Evolutionary conservation across 2,888 invertebrate species (phyloP), one percentile per base, ranked within the genome.

Genomic region (Synanthedon myopaeformis): DNA sequence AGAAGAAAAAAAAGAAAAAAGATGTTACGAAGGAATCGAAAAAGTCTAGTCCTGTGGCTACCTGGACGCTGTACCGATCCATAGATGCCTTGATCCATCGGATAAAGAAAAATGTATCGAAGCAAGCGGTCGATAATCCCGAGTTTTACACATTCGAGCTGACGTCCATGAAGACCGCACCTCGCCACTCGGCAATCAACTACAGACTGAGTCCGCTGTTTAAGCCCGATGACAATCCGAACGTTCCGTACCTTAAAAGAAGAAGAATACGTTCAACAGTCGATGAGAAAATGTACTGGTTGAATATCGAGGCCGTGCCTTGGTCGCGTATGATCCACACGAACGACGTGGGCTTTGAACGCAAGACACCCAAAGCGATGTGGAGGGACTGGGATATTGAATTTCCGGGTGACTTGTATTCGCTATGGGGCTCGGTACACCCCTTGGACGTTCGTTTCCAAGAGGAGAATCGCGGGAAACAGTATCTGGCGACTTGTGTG

Each of bases 371-470:
- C 2, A 72, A 66, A 56, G 70, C 82, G 1, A 56, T 84, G 69
- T 92, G 92, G 91, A 91, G 91, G 63, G 84, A 91, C 53, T 94
- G 90, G 89, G 90, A 92, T 57, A 89, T 92, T 2, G 93, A 93
- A 67, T 91, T 92, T 59, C 88, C 90, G 3, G 89, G 90, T 1
- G 92, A 91, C 57, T 72, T 94, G 0, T 93, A 86, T 79, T 92
- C 93, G 0, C 72, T 94, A 1, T 90, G 91, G 89, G 92, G 93
- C 1, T 88, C 88, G 41, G 65, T 92, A 13, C 91, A 92, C 76
- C 91, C 92, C 3, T 72, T 83, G 53, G 90, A 91, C 42, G 63
- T 70, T 0, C 86, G 84, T 58, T 93, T 93, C 67, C 76, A 81
- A 0, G 69, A 73, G 12, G 64, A 67, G 2, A 72, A 88, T 51